Percentiles rank a stretch among this genome's conserved stretches.
phyloP scores from a whole-genome alignment of 2,888 invertebrate species.

The Phanerotoma sp. region DNA sequence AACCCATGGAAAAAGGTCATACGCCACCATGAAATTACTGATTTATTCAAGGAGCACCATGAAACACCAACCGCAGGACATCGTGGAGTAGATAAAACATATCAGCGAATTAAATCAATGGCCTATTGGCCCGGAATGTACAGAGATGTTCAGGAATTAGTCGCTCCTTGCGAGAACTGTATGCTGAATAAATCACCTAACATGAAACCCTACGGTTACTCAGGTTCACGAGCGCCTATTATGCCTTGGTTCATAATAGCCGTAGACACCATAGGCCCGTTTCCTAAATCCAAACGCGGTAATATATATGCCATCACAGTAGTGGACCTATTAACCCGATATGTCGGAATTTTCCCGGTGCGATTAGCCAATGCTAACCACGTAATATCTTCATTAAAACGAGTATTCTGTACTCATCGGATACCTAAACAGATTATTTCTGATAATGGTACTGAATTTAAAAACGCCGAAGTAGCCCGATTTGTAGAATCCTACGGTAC shows the following conservation, averaged over 20 bases:
- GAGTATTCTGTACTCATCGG: slow-evolving; percentile 2
- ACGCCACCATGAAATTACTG: not conserved
- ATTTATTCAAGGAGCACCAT: not conserved
- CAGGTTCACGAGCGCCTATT: not conserved
- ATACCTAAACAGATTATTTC: not conserved
- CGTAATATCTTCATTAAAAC: not conserved
- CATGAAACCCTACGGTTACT: not conserved
- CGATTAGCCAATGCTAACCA: not conserved
- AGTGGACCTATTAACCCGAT: slow-evolving; percentile 3
- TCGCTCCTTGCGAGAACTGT: slow-evolving; percentile 17
- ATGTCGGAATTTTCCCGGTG: slow-evolving; percentile 8
- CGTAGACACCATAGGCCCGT: too few relatives aligned
- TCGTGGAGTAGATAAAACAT: slow-evolving; percentile 15
- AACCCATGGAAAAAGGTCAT: not conserved
- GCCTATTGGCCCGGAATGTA: slow-evolving; percentile 26
- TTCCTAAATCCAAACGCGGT: not conserved
- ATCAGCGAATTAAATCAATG: slow-evolving; percentile 1
- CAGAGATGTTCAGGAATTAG: too few relatives aligned
- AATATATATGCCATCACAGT: not conserved
- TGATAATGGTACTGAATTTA: slow-evolving; percentile 15
- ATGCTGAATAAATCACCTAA: not conserved
- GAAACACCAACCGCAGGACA: slow-evolving; percentile 8
- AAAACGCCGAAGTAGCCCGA: slow-evolving; percentile 12
- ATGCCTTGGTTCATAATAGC: slow-evolving; percentile 5
- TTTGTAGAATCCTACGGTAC: slow-evolving; percentile 23